Conservation (phyloP, 2,888 invertebrate species). For the Agapostemon virescens region DNA sequence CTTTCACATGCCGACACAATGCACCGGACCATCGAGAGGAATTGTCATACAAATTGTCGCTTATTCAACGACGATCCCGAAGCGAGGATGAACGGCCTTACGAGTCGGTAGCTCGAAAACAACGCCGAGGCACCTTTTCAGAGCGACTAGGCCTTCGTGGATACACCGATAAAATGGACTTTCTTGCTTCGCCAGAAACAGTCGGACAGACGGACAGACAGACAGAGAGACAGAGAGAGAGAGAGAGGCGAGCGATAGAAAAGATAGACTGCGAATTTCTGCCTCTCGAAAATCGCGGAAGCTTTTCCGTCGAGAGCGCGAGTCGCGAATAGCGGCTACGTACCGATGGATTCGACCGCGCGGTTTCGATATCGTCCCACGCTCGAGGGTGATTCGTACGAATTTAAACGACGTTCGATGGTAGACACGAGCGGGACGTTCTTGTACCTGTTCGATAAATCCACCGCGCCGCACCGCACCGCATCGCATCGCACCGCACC, state of each 20-base stretch:
- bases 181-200: background rate
- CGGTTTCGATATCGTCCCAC: slow-evolving; percentile 11
- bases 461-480: slow-evolving; percentile 16
- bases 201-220: no score
- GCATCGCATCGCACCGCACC: background rate
- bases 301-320: background rate
- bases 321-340: background rate
- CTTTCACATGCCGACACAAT: slow-evolving; percentile 71
- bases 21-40: slow-evolving; percentile 67
- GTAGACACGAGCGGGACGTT: slow-evolving; percentile 29
- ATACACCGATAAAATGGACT: background rate
- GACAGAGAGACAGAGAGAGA: background rate
- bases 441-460: slow-evolving; percentile 50
- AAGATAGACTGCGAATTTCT: background rate
- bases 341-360: background rate
- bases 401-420: slow-evolving; percentile 47
- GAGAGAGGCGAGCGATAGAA: no score
- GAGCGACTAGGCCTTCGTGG: background rate
- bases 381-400: slow-evolving; percentile 19
- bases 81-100: slow-evolving; percentile 55
- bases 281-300: background rate
- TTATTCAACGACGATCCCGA: slow-evolving; percentile 68
- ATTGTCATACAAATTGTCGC: slow-evolving; percentile 78
- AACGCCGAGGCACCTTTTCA: slow-evolving; percentile 34
- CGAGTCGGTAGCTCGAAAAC: slow-evolving; percentile 46